These are phyloP conservation scores for Cheiracanthium punctorium DNA, from an alignment of 2,888 invertebrate species.

Conservation along the genomic window DNA sequence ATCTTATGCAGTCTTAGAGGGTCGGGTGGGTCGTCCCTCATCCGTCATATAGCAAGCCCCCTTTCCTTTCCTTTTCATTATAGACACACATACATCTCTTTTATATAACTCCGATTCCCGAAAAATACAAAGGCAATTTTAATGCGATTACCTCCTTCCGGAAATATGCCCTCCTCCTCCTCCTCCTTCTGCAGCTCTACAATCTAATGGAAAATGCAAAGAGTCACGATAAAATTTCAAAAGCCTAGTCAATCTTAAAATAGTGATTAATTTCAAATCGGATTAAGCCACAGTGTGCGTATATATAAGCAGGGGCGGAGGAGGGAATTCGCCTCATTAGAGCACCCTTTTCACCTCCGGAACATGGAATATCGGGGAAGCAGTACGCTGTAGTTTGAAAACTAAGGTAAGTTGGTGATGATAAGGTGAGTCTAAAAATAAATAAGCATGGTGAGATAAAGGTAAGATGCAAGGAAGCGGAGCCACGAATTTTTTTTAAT, in stretches of 20 bases:
- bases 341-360: neutral
- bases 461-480: neutral
- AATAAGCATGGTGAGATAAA: neutral
- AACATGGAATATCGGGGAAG: neutral
- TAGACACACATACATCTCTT: conserved; percentile 31
- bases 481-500: neutral
- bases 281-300: conserved; percentile 61
- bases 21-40: conserved; percentile 16
- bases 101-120: conserved; percentile 26
- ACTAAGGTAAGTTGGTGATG: conserved; percentile 54
- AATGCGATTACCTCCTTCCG: conserved; percentile 51
- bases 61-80: conserved; percentile 37
- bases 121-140: conserved; percentile 57
- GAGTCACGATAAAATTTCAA: conserved; percentile 26
- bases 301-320: conserved; percentile 32
- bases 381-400: neutral
- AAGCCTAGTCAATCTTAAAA: conserved; percentile 66
- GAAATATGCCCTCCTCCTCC: conserved; percentile 25
- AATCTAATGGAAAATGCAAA: conserved; percentile 60
- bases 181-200: too few species aligned
- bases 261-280: conserved; percentile 69
- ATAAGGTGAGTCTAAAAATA: conserved; percentile 37
- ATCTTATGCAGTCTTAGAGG: too few species aligned
- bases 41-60: conserved; percentile 42
- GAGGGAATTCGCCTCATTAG: conserved; percentile 56